These are phyloP conservation scores for Philotrypesis tridentata DNA, from an alignment of 1,140 invertebrate genomes.

Conservation along the genomic window DNA sequence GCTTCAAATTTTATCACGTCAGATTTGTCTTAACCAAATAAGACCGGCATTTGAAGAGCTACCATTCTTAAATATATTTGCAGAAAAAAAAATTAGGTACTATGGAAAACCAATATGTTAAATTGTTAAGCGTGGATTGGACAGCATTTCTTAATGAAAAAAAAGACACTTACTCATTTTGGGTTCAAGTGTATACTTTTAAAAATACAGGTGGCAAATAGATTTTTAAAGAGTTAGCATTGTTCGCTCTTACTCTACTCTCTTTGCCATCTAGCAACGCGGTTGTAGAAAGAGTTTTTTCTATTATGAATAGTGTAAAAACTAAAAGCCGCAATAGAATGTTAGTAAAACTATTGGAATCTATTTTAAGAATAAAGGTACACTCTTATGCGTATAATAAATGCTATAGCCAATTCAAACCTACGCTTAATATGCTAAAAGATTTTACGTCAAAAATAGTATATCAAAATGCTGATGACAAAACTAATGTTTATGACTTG, in stretches of 20 bases:
- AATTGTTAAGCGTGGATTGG: not conserved
- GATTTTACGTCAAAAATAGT: slow-evolving; percentile 45
- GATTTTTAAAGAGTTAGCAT: slow-evolving; percentile 51
- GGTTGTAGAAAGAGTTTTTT: slow-evolving; percentile 48
- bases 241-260: slow-evolving; percentile 22
- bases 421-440: slow-evolving; percentile 42
- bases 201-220: slow-evolving; percentile 49
- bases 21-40: not conserved
- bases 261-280: slow-evolving; percentile 31
- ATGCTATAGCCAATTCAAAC: slow-evolving; percentile 40
- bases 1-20: not conserved
- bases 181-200: slow-evolving; percentile 29
- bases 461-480: no score
- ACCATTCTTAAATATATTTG: slow-evolving; percentile 2
- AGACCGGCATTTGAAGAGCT: not conserved
- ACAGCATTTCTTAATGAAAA: not conserved
- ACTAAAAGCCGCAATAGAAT: slow-evolving; percentile 47
- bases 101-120: slow-evolving; percentile 19
- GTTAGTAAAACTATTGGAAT: slow-evolving; percentile 21
- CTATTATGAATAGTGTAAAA: slow-evolving; percentile 52
- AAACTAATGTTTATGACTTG: no score
- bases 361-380: slow-evolving; percentile 43
- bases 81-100: not conserved
- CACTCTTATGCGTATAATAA: slow-evolving; percentile 37
- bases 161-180: slow-evolving; percentile 28